Percentiles rank a stretch among this genome's conserved stretches.
Evolutionary conservation across 2,888 invertebrate genomes (phyloP).

Genomic region (Gari tellinella): DNA sequence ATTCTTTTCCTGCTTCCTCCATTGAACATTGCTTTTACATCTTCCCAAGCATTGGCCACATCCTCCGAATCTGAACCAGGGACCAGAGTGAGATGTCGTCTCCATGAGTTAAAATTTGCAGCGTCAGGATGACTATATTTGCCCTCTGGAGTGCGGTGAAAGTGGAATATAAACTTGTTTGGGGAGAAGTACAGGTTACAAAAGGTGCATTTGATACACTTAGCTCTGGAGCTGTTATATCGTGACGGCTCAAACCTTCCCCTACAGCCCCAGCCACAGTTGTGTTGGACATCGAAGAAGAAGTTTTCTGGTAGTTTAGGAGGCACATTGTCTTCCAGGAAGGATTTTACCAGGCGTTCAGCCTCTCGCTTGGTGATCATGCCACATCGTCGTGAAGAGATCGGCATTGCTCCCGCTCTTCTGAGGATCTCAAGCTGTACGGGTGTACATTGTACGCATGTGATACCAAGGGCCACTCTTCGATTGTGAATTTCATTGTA

Average conservation of each 20-base stretch:
- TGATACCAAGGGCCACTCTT: constrained; percentile 94
- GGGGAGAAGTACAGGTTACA: constrained; percentile 99
- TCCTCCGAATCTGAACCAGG: constrained; percentile 86
- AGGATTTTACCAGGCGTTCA: constrained; percentile 97
- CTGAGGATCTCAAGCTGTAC: constrained; percentile 97
- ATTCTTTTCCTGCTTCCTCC: constrained; percentile 94
- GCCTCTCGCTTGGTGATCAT: constrained; percentile 94
- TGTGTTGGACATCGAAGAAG: constrained; percentile 95
- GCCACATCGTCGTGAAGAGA: constrained; percentile 88
- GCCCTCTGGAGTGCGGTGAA: constrained; percentile 88
- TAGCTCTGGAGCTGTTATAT: constrained; percentile 91
- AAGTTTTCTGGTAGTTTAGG: constrained; percentile 95
- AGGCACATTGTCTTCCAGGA: constrained; percentile 89
- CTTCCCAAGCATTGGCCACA: constrained; percentile 93
- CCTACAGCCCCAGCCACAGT: constrained; percentile 98
- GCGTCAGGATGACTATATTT: constrained; percentile 97
- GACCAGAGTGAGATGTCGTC: constrained; percentile 94
- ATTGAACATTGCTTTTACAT: constrained; percentile 99
- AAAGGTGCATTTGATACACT: constrained; percentile 97
- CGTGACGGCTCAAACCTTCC: constrained; percentile 87
- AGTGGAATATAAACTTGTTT: constrained; percentile 99
- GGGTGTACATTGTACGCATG: constrained; percentile 95
- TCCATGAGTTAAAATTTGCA: constrained; percentile 99
- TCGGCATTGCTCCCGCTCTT: constrained; percentile 89
- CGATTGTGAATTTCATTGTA: constrained; percentile 99